Evolutionary conservation across 2,797 vertebrate genomes (phyloP).

Genomic region (Tangara arthus): DNA sequence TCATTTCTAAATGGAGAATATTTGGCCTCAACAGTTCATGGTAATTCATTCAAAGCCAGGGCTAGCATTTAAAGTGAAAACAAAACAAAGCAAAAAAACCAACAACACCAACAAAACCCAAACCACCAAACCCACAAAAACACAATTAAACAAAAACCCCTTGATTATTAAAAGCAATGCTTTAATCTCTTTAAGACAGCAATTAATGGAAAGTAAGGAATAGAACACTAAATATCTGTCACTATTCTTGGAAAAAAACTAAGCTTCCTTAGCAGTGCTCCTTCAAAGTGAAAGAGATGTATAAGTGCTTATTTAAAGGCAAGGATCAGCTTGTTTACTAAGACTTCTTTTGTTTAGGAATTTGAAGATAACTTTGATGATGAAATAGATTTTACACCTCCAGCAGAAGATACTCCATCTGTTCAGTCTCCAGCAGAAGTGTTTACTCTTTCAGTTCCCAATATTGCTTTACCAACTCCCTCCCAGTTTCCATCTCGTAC

Average conservation of each 20-base stretch:
- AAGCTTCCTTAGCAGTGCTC: neutral
- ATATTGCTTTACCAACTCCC: slow-evolving; percentile 85
- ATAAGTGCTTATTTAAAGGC: neutral
- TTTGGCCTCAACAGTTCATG: neutral
- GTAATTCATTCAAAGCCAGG: neutral
- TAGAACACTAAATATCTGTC: neutral
- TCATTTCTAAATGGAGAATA: neutral
- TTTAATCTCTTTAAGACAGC: neutral
- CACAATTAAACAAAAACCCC: neutral
- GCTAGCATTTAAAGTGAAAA: neutral
- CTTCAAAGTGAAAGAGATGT: neutral
- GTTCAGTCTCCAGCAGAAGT: slow-evolving; percentile 94
- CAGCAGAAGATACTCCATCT: slow-evolving; percentile 96
- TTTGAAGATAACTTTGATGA: slow-evolving; percentile 98
- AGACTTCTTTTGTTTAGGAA: slow-evolving; percentile 77
- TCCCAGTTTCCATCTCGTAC: slow-evolving; percentile 85
- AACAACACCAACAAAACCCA: neutral
- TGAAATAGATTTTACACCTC: slow-evolving; percentile 96
- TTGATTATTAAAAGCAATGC: neutral
- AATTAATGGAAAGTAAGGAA: neutral
- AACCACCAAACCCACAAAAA: neutral
- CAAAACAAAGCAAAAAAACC: neutral
- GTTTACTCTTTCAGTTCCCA: slow-evolving; percentile 94
- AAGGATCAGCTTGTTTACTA: neutral
- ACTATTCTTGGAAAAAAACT: neutral